Evolutionary conservation across 2,113 vertebrate species (phyloP).

Genomic region (Quiscalus mexicanus): DNA sequence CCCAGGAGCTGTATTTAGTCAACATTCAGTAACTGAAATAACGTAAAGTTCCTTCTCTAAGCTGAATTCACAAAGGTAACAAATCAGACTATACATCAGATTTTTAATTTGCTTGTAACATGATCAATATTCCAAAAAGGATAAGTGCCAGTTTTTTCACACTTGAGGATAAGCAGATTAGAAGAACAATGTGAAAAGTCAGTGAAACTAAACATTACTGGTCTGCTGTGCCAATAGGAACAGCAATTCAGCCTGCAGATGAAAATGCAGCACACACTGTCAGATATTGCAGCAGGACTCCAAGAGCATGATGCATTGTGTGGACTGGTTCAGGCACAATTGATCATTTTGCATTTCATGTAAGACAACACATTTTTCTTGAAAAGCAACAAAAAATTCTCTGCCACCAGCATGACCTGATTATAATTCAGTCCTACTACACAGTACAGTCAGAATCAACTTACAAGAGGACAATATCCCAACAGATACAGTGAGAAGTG

Average conservation of each 20-base stretch:
- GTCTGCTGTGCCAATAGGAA: not conserved
- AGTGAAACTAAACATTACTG: not conserved
- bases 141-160: not conserved
- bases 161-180: not conserved
- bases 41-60: not conserved
- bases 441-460: not conserved
- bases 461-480: not conserved
- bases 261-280: not conserved
- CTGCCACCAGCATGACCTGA: not conserved
- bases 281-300: not conserved
- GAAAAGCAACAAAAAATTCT: not conserved
- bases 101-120: not conserved
- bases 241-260: not conserved
- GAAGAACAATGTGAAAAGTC: not conserved
- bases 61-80: not conserved
- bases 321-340: not conserved
- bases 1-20: not conserved
- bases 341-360: not conserved
- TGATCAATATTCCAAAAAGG: not conserved
- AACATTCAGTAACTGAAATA: not conserved
- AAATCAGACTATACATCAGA: not conserved
- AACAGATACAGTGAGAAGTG: not conserved
- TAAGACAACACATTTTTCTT: not conserved
- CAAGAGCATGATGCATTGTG: not conserved
- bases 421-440: not conserved